Evolutionary conservation across 2,888 invertebrate genomes (phyloP), one percentile per base, ranked within the genome.

Genomic region (Tuta absoluta): DNA sequence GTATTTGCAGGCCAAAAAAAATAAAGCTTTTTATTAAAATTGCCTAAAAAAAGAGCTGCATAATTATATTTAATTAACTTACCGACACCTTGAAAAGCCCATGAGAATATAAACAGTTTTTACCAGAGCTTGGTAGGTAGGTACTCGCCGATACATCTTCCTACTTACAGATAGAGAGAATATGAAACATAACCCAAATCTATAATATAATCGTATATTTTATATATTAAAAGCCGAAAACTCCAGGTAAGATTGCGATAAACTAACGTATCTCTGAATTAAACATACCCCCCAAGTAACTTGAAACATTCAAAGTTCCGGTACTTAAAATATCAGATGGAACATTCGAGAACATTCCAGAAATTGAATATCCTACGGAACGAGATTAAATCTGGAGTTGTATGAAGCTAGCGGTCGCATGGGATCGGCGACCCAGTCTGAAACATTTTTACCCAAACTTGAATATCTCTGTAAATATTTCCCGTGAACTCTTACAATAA

Each of bases 291-390:
- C 19, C 21, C 24, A 53, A 53, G 63, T 58, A 48, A 62, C 37
- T 63, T 37, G 21, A 45, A 63, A 65, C 37, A 56, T 45, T 53
- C 45, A 61, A 64, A 64, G 64, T 64, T 64, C 28, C 23, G 19
- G 59, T 64, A 56, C 64, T 37, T 63, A 66, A 65, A 64, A 62
- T 59, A 66, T 63, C 51, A 33, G 65, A 57, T 56, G 57, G 57
- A 64, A 58, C 48, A 24, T 21, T 37, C 58, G 57, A 60, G 67
- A 63, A 67, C 66, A 60, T 67, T 64, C 33, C 57, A 5, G 48
- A 67, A 69, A 69, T 69, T 69, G 69, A 69, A 67, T 65, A 66
- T 64, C 64, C 60, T 58, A 56, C 45, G 58, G 51, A 65, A 63
- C 51, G 37, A 65, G 65, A 65, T 69, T 69, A 66, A 64, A 66